A percentile compares a stretch with the other conserved stretches of the same genome.
These are phyloP conservation scores for Enhydra lutris DNA, from an alignment of 2,113 vertebrate genomes.

Conservation along the genomic window DNA sequence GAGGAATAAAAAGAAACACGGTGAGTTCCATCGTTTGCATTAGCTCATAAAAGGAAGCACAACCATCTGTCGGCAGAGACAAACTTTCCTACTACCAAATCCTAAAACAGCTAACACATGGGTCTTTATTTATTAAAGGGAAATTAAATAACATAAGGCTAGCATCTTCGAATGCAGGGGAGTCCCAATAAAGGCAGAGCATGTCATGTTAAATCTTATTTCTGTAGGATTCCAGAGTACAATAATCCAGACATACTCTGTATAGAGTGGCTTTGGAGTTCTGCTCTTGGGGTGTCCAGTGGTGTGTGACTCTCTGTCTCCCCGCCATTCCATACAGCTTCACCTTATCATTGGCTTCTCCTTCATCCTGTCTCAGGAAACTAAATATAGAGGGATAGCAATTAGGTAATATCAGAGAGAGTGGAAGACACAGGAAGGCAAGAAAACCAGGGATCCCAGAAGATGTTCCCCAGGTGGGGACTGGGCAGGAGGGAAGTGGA, in stretches of 20 bases:
- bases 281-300: background rate
- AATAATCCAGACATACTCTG: background rate
- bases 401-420: background rate
- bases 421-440: background rate
- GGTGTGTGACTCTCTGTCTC: background rate
- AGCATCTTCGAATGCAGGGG: conserved; percentile 24
- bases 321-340: background rate
- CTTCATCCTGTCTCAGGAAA: background rate
- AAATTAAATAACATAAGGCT: conserved; percentile 58
- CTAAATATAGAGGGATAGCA: background rate
- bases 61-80: conserved; percentile 59
- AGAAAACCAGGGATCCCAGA: background rate
- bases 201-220: background rate
- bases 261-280: background rate
- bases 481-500: background rate
- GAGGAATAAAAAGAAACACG: conserved; percentile 61
- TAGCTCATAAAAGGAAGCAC: conserved; percentile 60
- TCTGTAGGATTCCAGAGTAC: background rate
- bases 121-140: conserved; percentile 55
- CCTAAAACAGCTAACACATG: conserved; percentile 41
- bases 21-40: conserved; percentile 37
- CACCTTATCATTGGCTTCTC: background rate
- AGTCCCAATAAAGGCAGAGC: background rate
- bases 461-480: background rate
- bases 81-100: conserved; percentile 53